Base-by-base conservation (phyloP, 2,888 invertebrate genomes). In the Agrochola lychnidis region DNA sequence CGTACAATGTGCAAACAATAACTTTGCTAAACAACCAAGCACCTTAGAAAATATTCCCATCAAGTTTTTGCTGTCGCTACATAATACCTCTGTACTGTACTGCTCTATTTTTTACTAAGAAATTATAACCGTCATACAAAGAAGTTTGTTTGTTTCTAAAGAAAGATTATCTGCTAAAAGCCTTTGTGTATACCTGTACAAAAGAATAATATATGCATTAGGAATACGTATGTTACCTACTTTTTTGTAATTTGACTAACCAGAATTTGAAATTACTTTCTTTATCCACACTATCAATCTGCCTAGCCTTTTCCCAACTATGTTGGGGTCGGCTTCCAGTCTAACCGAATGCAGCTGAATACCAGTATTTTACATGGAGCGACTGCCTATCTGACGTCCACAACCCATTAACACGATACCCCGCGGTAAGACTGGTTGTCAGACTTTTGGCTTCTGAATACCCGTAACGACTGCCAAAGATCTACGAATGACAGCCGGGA, bases 1-100 rank as follows among this genome's bases (percentile, higher is more conserved):
- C 42, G 42, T 14, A 64, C 16, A 30, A 22, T 6, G 25, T 53
- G 25, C 51, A 42, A 71, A 72, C 71, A 71, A 70, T 51, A 51
- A 53, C 22, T 40, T 70, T 25, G 6, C 22, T 6, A 25, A 25
- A 25, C 40, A 70, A 25, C 40, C 9, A 71, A 71, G 25, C 16
- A 22, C 22, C 25, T 25, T 51, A 14, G 16, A 53, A 53, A 42
- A 53, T 16, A 48, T 30, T 25, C 25, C 25, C 25, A 19, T 5
- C 19, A 25, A 19, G 6, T 40, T 63, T 10, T 59, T 25, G 4
- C 4, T 25, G 59, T 4, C 59, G 4, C 9, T 25, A 59, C 59
- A 59, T 30, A 56, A 12, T 22, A n/a, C 53, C 1, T n/a, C 10
- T 53, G 56, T n/a, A n/a, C 56, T n/a, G 22, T n/a, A 56, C 12